Percentiles rank a stretch among this genome's conserved stretches.
Evolutionary conservation across 92 coral and sea anemone species (phyloP).

Genomic region (Scolanthus callimorphus): DNA sequence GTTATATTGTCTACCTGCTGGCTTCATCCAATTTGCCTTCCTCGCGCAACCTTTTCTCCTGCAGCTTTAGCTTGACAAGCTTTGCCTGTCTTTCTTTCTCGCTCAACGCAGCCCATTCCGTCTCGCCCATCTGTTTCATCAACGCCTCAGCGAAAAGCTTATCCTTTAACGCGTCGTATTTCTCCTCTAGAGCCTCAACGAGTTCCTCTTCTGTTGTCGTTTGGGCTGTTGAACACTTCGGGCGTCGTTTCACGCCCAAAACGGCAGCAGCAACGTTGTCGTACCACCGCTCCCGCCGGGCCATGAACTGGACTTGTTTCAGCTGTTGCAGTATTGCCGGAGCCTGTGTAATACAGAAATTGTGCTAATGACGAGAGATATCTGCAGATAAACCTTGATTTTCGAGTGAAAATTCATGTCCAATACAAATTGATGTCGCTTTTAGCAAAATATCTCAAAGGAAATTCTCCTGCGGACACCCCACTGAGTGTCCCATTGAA

Average conservation of each 20-base stretch:
- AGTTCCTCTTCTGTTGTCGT: constrained; percentile 88
- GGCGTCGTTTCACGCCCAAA: constrained; percentile 75
- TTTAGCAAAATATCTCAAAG: no score
- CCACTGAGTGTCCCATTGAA: no score
- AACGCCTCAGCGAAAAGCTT: constrained; percentile 86
- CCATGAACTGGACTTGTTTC: constrained; percentile 84
- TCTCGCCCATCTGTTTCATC: constrained; percentile 93
- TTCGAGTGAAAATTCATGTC: no score
- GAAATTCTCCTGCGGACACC: no score
- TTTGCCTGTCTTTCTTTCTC: constrained; percentile 88
- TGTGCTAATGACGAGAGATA: no score
- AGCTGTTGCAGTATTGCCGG: constrained; percentile 78
- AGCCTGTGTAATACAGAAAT: no score
- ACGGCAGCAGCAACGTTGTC: constrained; percentile 89
- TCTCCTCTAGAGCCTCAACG: constrained; percentile 93
- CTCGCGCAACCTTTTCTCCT: constrained; percentile 81
- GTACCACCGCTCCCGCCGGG: constrained; percentile 92
- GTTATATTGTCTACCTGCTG: constrained; percentile 63
- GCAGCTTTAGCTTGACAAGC: constrained; percentile 81
- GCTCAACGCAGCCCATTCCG: constrained; percentile 87
- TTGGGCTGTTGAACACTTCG: constrained; percentile 42
- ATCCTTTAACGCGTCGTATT: constrained; percentile 93
- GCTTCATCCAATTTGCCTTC: constrained; percentile 97
- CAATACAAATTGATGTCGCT: no score
- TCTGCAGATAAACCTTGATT: no score